These are phyloP conservation scores for Paramuricea clavata DNA, from an alignment of 92 coral and sea anemone genomes.

Conservation along the genomic window DNA sequence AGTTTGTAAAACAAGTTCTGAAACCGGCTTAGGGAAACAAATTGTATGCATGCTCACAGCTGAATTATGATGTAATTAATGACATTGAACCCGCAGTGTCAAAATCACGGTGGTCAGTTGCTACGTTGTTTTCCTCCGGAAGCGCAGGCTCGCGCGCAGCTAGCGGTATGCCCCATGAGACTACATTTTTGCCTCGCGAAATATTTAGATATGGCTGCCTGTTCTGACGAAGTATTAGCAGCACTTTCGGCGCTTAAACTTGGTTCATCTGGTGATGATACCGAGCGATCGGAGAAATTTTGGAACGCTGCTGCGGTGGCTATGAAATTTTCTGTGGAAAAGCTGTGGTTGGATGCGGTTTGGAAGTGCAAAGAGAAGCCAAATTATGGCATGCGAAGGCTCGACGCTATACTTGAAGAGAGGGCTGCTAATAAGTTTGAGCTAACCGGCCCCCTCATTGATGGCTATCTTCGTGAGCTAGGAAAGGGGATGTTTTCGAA, in stretches of 20 bases:
- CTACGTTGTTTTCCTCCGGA: background rate
- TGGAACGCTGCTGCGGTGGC: slow-evolving; percentile 53
- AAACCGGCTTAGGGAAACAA: no score
- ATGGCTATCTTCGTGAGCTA: slow-evolving; percentile 52
- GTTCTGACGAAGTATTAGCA: background rate
- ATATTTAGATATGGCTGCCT: background rate
- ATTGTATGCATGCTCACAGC: no score
- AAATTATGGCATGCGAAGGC: slow-evolving; percentile 55
- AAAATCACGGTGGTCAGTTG: background rate
- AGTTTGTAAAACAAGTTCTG: no score
- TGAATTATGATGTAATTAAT: no score
- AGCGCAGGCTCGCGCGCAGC: background rate
- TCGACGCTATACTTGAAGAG: slow-evolving; percentile 56
- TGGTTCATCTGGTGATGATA: slow-evolving; percentile 35
- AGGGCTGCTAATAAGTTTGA: slow-evolving; percentile 60
- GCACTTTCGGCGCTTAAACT: background rate
- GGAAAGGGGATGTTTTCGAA: slow-evolving; percentile 31
- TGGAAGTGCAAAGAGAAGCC: slow-evolving; percentile 46
- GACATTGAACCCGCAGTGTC: no score
- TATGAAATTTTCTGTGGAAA: slow-evolving; percentile 52
- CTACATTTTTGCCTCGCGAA: background rate
- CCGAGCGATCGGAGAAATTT: slow-evolving; percentile 55
- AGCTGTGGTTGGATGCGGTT: slow-evolving; percentile 42
- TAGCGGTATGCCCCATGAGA: background rate
- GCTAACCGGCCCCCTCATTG: slow-evolving; percentile 56